A percentile compares a stretch with the other conserved stretches of the same genome.
Conservation (phyloP, 2,888 invertebrate species). For the Isotomurus palustris region DNA sequence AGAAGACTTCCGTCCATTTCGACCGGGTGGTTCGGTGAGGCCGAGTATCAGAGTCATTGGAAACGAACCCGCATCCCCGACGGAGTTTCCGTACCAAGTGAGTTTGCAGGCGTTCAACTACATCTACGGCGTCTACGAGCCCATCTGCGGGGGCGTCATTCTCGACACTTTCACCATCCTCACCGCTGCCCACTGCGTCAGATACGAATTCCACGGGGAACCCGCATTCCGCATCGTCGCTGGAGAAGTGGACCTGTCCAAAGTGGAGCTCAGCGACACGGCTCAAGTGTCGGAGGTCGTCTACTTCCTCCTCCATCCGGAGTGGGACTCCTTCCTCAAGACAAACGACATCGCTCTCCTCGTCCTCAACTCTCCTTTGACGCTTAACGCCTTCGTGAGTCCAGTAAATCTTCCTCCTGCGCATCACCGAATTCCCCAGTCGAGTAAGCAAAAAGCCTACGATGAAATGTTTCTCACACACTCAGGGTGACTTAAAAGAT, state of each 20-base stretch:
- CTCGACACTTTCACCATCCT: slow-evolving; percentile 12
- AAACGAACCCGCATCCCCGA: background rate
- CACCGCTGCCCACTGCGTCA: slow-evolving; percentile 18
- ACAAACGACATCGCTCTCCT: slow-evolving; percentile 21
- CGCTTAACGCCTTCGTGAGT: background rate
- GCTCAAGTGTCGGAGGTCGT: slow-evolving; percentile 9
- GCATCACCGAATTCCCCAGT: background rate
- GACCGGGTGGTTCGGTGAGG: no score
- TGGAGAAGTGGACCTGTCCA: slow-evolving; percentile 16
- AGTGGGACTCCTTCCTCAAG: slow-evolving; percentile 18
- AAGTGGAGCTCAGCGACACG: background rate
- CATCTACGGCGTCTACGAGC: background rate
- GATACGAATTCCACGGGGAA: background rate
- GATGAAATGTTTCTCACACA: background rate
- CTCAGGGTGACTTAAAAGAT: slow-evolving; percentile 2
- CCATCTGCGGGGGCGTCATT: slow-evolving; percentile 22
- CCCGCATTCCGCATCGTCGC: slow-evolving; percentile 19
- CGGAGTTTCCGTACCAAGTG: slow-evolving; percentile 19
- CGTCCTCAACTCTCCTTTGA: slow-evolving; percentile 8
- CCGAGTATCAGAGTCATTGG: slow-evolving; percentile 3
- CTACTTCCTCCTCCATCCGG: slow-evolving; percentile 7
- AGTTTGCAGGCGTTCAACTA: slow-evolving; percentile 5
- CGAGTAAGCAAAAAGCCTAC: no score
- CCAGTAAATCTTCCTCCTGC: background rate
- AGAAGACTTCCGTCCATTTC: no score